A percentile compares a stretch with the other conserved stretches of the same genome.
These are phyloP conservation scores for Bursaphelenchus mucronatus DNA, from an alignment of 1,140 invertebrate genomes.

Conservation along the genomic window DNA sequence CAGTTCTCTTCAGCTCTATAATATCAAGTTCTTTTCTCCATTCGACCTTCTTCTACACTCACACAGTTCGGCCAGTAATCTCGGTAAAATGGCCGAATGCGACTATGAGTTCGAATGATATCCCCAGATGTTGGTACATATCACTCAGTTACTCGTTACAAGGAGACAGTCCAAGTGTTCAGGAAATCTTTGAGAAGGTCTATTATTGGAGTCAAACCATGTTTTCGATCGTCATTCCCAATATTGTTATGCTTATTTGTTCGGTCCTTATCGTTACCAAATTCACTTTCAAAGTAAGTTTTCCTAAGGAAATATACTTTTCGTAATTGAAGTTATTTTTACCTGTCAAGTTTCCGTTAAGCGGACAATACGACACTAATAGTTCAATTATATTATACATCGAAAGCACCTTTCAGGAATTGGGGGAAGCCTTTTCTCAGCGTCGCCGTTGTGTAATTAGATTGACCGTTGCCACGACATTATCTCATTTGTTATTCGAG, in stretches of 20 bases:
- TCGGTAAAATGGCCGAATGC: constrained; percentile 12
- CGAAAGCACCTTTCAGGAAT: constrained; percentile 33
- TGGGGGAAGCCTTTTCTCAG: constrained; percentile 56
- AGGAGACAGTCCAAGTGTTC: constrained; percentile 13
- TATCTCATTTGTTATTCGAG: constrained; percentile 56
- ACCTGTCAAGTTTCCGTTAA: neutral
- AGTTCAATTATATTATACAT: constrained; percentile 9
- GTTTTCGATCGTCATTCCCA: constrained; percentile 55
- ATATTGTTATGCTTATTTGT: constrained; percentile 53
- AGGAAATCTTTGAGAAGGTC: constrained; percentile 38
- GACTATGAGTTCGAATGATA: neutral
- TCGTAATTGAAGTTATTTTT: constrained; percentile 14
- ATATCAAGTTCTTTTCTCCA: constrained; percentile 42
- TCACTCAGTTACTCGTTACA: constrained; percentile 30
- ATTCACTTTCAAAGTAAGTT: constrained; percentile 54
- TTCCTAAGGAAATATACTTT: neutral
- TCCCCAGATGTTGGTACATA: constrained; percentile 17
- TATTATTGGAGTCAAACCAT: constrained; percentile 55
- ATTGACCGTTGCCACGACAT: constrained; percentile 55
- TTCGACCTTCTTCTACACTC: constrained; percentile 48
- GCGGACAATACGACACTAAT: neutral
- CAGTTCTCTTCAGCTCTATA: constrained; percentile 33
- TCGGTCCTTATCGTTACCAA: constrained; percentile 51
- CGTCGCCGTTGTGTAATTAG: constrained; percentile 58
- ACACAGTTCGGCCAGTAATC: constrained; percentile 34